Conservation (phyloP, 2,888 invertebrate species). For the Nineta flava region DNA sequence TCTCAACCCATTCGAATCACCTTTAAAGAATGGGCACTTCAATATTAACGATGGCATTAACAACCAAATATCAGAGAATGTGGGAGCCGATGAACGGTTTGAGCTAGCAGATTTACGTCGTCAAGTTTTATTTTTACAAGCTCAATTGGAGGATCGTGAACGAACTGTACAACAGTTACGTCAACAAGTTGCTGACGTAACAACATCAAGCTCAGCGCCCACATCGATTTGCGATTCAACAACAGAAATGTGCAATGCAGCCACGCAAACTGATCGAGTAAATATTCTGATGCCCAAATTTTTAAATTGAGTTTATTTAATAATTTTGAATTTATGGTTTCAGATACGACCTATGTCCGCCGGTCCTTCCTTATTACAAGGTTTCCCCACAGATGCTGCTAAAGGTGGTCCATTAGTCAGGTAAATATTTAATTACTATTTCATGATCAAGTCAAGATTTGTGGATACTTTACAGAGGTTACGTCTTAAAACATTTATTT, state of each 20-base stretch:
- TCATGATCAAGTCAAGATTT: too few species aligned
- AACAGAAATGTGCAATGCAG: slow-evolving; percentile 53
- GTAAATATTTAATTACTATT: slow-evolving; percentile 22
- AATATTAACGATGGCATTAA: slow-evolving; percentile 37
- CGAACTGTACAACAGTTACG: slow-evolving; percentile 65
- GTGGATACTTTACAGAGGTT: too few species aligned
- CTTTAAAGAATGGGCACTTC: slow-evolving; percentile 45
- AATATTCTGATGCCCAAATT: slow-evolving; percentile 13
- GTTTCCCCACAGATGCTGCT: slow-evolving; percentile 30
- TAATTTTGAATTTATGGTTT: slow-evolving; percentile 7
- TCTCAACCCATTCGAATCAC: slow-evolving; percentile 67
- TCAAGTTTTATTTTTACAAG: slow-evolving; percentile 70
- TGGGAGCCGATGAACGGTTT: slow-evolving; percentile 25
- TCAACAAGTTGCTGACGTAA: slow-evolving; percentile 46
- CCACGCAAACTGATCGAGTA: slow-evolving; percentile 80
- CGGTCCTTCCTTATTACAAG: slow-evolving; percentile 36
- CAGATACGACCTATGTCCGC: slow-evolving; percentile 41
- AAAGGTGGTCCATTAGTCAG: slow-evolving; percentile 38
- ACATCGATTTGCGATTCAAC: slow-evolving; percentile 23
- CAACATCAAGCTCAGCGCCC: slow-evolving; percentile 29
- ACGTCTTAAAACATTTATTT: too few species aligned
- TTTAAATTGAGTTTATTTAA: not conserved
- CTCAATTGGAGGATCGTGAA: slow-evolving; percentile 78
- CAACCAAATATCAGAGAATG: slow-evolving; percentile 37
- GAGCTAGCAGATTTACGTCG: slow-evolving; percentile 66